Evolutionary conservation across 2,113 vertebrate genomes (phyloP).

Genomic region (Amblyornis subalaris): DNA sequence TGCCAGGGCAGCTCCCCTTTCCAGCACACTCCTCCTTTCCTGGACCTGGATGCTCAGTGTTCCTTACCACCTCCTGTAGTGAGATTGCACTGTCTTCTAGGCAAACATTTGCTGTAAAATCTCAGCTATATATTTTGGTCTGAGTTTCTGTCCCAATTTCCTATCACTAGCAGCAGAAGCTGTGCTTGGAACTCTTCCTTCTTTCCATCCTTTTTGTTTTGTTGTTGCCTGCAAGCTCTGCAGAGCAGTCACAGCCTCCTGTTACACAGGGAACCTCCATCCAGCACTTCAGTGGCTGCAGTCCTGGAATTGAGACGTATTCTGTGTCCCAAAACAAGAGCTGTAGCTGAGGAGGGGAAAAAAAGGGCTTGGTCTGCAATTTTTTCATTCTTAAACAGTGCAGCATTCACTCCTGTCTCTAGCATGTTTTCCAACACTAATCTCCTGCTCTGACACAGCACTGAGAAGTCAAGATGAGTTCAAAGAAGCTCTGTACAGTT

Average conservation of each 20-base stretch:
- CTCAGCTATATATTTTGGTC: neutral
- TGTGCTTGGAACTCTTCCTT: neutral
- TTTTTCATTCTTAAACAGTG: slow-evolving; percentile 8
- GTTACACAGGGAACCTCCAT: neutral
- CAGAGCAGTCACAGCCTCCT: neutral
- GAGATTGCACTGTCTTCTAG: neutral
- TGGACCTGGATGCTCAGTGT: slow-evolving; percentile 8
- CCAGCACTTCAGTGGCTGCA: neutral
- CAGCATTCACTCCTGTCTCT: neutral
- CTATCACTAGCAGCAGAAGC: neutral
- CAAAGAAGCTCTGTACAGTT: neutral
- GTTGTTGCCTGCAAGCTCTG: neutral
- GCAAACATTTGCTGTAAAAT: slow-evolving; percentile 4
- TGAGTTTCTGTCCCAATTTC: neutral
- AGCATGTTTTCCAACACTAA: neutral
- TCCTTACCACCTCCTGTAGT: slow-evolving; percentile 12
- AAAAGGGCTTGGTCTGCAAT: neutral
- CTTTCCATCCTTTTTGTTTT: neutral
- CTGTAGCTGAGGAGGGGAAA: neutral
- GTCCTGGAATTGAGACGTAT: neutral
- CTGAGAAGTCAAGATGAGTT: neutral
- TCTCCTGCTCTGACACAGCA: neutral
- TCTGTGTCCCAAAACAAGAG: neutral
- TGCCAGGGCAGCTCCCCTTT: neutral
- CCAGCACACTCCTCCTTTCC: neutral